These are phyloP conservation scores for Paratrypauchen microcephalus DNA, from an alignment of 2,797 vertebrate species.

Conservation along the genomic window DNA sequence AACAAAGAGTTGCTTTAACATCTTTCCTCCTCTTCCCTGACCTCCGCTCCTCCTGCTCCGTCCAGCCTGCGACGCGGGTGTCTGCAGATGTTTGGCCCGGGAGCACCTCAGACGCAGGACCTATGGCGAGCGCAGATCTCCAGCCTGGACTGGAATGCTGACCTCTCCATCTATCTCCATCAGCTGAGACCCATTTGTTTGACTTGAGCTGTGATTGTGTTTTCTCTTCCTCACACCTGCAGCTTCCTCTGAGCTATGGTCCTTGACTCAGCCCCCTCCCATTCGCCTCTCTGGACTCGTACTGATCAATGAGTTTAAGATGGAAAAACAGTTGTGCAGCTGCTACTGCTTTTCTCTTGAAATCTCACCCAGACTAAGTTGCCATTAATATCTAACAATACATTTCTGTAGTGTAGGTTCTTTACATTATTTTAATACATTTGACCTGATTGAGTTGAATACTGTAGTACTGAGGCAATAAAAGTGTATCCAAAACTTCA, in stretches of 20 bases:
- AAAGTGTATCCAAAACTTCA: background rate
- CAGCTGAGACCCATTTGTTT: conserved; percentile 68
- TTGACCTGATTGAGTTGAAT: background rate
- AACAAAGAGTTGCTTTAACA: conserved; percentile 59
- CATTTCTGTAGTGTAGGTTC: background rate
- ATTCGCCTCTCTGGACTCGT: conserved; percentile 41
- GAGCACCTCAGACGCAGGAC: conserved; percentile 35
- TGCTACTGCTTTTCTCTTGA: conserved; percentile 49
- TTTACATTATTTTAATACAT: background rate
- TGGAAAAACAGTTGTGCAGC: conserved; percentile 61
- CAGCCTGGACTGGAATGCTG: conserved; percentile 75
- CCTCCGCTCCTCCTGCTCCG: conserved; percentile 45
- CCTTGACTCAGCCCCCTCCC: conserved; percentile 31
- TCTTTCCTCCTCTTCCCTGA: conserved; percentile 54
- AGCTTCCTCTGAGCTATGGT: conserved; percentile 66
- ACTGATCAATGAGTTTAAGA: conserved; percentile 61
- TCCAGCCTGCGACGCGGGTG: conserved; percentile 24
- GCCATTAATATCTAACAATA: background rate
- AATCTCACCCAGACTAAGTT: background rate
- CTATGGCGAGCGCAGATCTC: conserved; percentile 54
- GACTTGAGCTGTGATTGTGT: conserved; percentile 77
- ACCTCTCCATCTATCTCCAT: conserved; percentile 77
- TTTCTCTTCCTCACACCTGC: conserved; percentile 80
- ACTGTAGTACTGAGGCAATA: background rate
- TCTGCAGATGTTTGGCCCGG: conserved; percentile 67